These are phyloP conservation scores for Nibea coibor DNA, from an alignment of 2,113 vertebrate genomes.

Conservation along the genomic window DNA sequence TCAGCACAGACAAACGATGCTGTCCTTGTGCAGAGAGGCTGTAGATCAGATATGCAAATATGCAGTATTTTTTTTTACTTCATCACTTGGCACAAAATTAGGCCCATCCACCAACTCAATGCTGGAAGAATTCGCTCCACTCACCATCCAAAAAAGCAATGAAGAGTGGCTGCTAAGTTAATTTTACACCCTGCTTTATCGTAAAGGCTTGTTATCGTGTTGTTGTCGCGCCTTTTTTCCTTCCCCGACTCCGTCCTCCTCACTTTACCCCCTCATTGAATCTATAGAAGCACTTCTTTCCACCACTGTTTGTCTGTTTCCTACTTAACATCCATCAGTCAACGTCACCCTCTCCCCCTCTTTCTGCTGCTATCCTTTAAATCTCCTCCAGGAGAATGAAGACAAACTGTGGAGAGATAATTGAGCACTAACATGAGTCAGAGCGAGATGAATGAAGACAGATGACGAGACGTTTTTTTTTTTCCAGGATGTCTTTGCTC, in stretches of 20 bases:
- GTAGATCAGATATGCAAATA: too few relatives aligned
- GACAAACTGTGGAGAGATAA: slow-evolving; percentile 66
- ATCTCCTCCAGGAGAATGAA: slow-evolving; percentile 47
- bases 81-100: too few relatives aligned
- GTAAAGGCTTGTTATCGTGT: too few relatives aligned
- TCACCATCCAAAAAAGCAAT: too few relatives aligned
- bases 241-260: background rate
- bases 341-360: background rate
- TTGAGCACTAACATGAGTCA: slow-evolving; percentile 63
- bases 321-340: slow-evolving; percentile 43
- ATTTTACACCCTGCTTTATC: too few relatives aligned
- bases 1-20: too few relatives aligned
- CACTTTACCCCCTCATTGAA: slow-evolving; percentile 10
- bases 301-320: slow-evolving; percentile 6
- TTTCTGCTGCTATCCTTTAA: slow-evolving; percentile 50
- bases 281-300: slow-evolving; percentile 9
- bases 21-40: too few relatives aligned
- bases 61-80: too few relatives aligned
- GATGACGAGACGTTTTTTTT: slow-evolving; percentile 32
- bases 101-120: too few relatives aligned
- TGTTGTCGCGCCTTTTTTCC: background rate
- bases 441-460: slow-evolving; percentile 61
- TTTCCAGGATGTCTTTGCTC: slow-evolving; percentile 31
- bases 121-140: too few relatives aligned
- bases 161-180: too few relatives aligned